A percentile compares a stretch with the other conserved stretches of the same genome.
Conservation (phyloP, 2,113 vertebrate genomes). For the Camelus bactrianus region DNA sequence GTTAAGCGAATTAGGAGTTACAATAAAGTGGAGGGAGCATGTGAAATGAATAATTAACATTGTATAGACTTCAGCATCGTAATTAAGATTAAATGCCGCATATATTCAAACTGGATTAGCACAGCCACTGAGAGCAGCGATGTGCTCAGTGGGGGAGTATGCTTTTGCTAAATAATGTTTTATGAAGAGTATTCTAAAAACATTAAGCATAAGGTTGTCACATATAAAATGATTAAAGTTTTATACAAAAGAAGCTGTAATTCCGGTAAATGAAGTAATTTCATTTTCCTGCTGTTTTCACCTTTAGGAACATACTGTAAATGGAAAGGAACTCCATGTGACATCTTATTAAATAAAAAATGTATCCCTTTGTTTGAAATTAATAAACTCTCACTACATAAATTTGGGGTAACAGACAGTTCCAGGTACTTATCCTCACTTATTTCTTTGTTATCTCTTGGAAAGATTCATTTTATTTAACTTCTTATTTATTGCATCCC, state of each 20-base stretch:
- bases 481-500: neutral
- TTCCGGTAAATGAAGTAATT: conserved; percentile 89
- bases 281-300: conserved; percentile 88
- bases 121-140: conserved; percentile 86
- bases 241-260: conserved; percentile 89
- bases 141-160: conserved; percentile 87
- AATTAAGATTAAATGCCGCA: conserved; percentile 91
- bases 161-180: conserved; percentile 89
- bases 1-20: conserved; percentile 90
- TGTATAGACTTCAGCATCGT: conserved; percentile 89
- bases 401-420: conserved; percentile 60
- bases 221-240: conserved; percentile 90
- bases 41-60: conserved; percentile 91
- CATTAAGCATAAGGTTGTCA: conserved; percentile 91
- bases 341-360: conserved; percentile 86
- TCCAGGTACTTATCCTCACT: neutral
- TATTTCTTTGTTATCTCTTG: neutral
- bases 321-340: conserved; percentile 86
- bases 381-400: conserved; percentile 83
- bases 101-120: conserved; percentile 90
- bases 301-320: conserved; percentile 88
- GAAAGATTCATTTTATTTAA: conserved; percentile 40
- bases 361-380: conserved; percentile 85
- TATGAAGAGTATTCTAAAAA: conserved; percentile 87
- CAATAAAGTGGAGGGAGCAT: conserved; percentile 88